phyloP scores from a whole-genome alignment of 2,888 invertebrate genomes.

The Saturnia japonica region DNA sequence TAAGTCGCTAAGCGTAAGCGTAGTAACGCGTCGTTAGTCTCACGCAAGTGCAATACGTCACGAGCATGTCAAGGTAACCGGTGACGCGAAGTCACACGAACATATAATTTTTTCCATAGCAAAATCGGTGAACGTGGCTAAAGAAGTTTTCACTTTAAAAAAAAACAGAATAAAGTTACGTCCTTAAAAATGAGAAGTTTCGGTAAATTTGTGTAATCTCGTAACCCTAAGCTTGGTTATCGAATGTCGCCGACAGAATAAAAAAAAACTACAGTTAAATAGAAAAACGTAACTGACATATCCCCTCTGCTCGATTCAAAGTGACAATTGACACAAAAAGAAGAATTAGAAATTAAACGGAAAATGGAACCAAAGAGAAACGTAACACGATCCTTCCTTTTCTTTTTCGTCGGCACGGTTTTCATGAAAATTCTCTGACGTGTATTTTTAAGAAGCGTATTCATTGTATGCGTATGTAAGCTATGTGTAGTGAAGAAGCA shows the following conservation, averaged over 20 bases:
- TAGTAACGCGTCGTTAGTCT: too few species aligned
- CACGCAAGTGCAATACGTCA: too few species aligned
- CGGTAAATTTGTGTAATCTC: neutral
- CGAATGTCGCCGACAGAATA: neutral
- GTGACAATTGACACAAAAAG: neutral
- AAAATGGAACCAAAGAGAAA: neutral
- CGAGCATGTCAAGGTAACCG: too few species aligned
- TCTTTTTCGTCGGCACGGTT: neutral
- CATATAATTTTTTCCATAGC: too few species aligned
- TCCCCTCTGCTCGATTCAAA: neutral
- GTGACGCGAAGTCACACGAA: too few species aligned
- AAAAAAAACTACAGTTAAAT: neutral
- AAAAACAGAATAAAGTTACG: neutral
- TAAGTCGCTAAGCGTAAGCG: too few species aligned
- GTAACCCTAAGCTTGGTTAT: neutral
- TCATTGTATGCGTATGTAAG: too few species aligned
- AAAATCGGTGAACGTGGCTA: too few species aligned
- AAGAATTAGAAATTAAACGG: neutral
- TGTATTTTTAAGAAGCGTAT: neutral
- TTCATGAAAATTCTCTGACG: neutral
- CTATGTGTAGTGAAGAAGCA: too few species aligned
- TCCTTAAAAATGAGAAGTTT: neutral
- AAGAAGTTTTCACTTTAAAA: too few species aligned
- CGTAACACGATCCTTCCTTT: neutral
- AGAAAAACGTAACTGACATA: neutral